Conservation (phyloP, 1,140 invertebrate genomes). For the Drosophila nebulosa region DNA sequence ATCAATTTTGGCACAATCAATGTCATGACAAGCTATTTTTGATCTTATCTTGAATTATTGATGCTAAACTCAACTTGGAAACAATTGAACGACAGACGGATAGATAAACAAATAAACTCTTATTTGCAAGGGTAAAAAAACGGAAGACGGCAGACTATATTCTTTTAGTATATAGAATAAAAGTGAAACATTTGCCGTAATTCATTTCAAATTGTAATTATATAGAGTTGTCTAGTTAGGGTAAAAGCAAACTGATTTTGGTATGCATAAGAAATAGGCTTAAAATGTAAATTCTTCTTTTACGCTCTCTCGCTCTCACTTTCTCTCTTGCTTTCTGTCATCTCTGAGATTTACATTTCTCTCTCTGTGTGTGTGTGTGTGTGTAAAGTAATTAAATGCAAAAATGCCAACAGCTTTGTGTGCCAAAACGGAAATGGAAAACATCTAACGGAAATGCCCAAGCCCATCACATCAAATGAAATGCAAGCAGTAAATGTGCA, state of each 20-base stretch:
- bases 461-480: slow-evolving; percentile 34
- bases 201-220: background rate
- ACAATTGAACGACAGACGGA: no score
- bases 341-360: background rate
- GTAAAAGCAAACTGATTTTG: no score
- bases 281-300: background rate
- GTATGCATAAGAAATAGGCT: background rate
- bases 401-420: slow-evolving; percentile 26
- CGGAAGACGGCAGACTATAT: no score
- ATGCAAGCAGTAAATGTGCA: slow-evolving; percentile 49
- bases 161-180: background rate
- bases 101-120: no score
- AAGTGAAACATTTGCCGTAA: background rate
- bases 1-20: no score
- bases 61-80: no score
- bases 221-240: no score
- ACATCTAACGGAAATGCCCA: slow-evolving; percentile 47
- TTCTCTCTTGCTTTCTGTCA: background rate
- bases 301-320: background rate
- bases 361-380: background rate
- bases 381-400: slow-evolving; percentile 47
- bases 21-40: no score
- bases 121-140: no score
- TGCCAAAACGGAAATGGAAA: slow-evolving; percentile 56
- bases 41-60: no score